phyloP scores from a whole-genome alignment of 2,113 vertebrate species.

The Neolamprologus sp. region DNA sequence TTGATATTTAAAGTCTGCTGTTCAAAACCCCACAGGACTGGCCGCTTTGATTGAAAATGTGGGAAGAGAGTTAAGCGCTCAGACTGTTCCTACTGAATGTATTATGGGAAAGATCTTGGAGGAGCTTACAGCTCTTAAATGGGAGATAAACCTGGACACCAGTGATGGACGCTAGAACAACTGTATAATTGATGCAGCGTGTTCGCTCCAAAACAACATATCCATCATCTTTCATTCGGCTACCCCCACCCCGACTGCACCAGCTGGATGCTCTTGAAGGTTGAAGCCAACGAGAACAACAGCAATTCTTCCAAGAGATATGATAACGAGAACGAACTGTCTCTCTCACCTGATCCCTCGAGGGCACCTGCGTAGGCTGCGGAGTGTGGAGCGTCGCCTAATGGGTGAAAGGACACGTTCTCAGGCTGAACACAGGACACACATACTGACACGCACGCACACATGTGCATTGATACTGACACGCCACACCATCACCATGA shows the following conservation, averaged over 20 bases:
- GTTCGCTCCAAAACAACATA: not conserved
- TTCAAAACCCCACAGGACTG: rapidly evolving
- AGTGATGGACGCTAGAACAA: not conserved
- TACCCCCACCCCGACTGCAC: rapidly evolving
- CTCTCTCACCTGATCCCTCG: not conserved
- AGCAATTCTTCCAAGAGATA: not conserved
- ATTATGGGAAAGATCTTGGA: not conserved
- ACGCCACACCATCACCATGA: not conserved
- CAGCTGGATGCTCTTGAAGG: not conserved
- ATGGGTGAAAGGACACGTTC: not conserved
- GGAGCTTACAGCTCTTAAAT: not conserved
- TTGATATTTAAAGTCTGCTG: not conserved
- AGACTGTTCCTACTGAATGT: not conserved
- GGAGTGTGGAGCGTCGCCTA: not conserved
- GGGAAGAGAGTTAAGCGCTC: rapidly evolving
- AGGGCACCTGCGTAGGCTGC: not conserved
- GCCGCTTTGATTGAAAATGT: not conserved
- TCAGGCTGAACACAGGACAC: not conserved
- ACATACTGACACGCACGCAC: rapidly evolving
- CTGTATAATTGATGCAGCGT: not conserved
- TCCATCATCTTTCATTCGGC: not conserved
- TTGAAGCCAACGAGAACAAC: not conserved
- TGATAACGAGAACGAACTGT: not conserved
- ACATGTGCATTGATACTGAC: not conserved
- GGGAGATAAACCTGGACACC: not conserved